Evolutionary conservation across 2,797 vertebrate genomes (phyloP).

Genomic region (Rhinoraja longicauda): DNA sequence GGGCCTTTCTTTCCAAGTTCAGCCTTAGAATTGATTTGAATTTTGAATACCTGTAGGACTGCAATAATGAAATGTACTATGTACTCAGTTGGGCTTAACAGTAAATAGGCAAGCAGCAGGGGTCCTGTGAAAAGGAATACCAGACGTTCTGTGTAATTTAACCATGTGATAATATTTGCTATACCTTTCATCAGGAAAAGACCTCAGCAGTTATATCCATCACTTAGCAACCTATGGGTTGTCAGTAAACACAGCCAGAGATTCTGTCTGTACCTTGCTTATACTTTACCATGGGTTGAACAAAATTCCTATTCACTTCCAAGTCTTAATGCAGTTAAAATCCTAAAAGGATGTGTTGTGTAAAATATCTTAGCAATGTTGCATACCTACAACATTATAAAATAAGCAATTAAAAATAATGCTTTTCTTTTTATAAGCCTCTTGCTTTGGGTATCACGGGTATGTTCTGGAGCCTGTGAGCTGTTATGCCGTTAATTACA

Average conservation of each 20-base stretch:
- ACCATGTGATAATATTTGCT: not conserved
- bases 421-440: not conserved
- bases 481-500: not conserved
- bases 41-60: not conserved
- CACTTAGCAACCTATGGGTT: not conserved
- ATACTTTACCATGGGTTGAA: not conserved
- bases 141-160: not conserved
- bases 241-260: not conserved
- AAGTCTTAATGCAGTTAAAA: not conserved
- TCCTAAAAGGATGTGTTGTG: not conserved
- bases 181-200: not conserved
- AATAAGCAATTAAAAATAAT: not conserved
- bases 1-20: not conserved
- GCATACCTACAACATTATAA: not conserved
- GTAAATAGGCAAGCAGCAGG: not conserved
- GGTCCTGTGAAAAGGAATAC: not conserved
- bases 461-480: not conserved
- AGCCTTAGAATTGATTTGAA: not conserved
- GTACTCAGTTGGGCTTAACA: not conserved
- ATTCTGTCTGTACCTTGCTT: not conserved
- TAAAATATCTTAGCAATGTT: not conserved
- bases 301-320: not conserved
- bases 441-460: not conserved
- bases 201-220: too few species aligned
- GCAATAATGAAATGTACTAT: not conserved